phyloP scores from a whole-genome alignment of 64 coral and sea anemone species.

The Catalaphyllia jardinei region DNA sequence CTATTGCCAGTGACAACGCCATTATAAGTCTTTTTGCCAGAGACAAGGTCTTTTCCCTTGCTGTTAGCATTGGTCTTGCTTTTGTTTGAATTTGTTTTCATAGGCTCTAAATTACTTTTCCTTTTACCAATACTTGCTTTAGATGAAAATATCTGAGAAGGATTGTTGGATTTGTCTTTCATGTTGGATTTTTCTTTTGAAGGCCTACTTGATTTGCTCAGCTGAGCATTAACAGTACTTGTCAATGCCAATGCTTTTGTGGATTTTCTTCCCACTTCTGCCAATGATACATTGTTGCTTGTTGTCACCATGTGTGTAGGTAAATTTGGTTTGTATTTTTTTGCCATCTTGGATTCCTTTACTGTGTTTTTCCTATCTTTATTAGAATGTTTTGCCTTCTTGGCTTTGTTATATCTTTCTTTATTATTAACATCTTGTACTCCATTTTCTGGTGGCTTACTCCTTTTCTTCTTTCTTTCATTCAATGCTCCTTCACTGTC shows the following conservation, averaged over 20 bases:
- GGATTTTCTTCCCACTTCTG: background rate
- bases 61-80: background rate
- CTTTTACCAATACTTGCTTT: background rate
- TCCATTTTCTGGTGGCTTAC: background rate
- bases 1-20: background rate
- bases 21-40: background rate
- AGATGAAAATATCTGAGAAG: background rate
- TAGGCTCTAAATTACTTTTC: background rate
- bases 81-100: slow-evolving; percentile 1
- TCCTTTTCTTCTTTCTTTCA: background rate
- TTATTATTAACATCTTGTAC: background rate
- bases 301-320: background rate
- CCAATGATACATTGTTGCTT: background rate
- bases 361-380: background rate
- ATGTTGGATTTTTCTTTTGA: background rate
- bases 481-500: background rate
- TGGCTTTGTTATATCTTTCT: background rate
- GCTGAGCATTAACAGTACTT: background rate
- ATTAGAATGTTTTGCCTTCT: background rate
- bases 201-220: background rate
- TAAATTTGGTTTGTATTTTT: background rate
- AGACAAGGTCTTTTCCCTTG: background rate
- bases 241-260: background rate
- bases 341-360: background rate
- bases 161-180: background rate